Evolutionary conservation across 2,113 vertebrate species (phyloP).

Genomic region (Passer domesticus): DNA sequence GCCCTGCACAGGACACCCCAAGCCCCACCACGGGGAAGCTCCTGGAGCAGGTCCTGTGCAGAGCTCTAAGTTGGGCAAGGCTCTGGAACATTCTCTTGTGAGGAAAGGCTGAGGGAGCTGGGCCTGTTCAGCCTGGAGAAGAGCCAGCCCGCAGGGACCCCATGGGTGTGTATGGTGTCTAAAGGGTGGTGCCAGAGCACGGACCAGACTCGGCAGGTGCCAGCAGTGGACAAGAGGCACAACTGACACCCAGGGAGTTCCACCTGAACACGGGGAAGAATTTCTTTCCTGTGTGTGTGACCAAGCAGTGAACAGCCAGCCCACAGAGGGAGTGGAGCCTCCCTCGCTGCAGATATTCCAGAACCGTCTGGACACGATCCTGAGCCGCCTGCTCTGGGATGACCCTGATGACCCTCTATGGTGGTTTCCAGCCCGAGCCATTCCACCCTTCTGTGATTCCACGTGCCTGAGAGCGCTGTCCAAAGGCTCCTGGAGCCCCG

Average conservation of each 20-base stretch:
- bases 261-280: background rate
- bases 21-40: background rate
- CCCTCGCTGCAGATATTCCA: background rate
- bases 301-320: background rate
- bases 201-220: background rate
- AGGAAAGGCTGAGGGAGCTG: background rate
- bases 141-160: background rate
- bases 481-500: background rate
- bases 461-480: background rate
- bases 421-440: background rate
- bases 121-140: background rate
- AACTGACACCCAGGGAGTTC: background rate
- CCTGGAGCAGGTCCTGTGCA: background rate
- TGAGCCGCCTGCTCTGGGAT: background rate
- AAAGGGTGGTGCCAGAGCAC: background rate
- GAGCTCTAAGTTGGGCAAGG: too few species aligned
- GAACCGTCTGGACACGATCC: too few species aligned
- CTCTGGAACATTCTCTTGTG: rapidly evolving
- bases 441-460: background rate
- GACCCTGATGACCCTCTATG: background rate
- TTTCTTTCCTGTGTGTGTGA: background rate
- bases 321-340: background rate
- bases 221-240: background rate
- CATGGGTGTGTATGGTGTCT: background rate
- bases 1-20: background rate